Evolutionary conservation across 2,888 invertebrate species (phyloP).

Genomic region (Drosophila antonietae): DNA sequence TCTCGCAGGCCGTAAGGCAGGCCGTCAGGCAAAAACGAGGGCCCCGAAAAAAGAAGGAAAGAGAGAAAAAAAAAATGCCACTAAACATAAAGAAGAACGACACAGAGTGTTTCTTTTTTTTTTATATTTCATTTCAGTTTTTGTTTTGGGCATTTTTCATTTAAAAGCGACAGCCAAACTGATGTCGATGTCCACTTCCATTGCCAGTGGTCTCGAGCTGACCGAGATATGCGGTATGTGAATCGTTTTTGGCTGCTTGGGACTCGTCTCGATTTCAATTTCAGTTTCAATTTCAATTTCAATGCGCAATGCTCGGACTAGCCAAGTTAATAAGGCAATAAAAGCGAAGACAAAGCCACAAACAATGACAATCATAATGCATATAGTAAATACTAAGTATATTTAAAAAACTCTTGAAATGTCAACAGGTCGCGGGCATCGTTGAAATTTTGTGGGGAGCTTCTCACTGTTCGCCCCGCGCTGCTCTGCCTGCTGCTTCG

Average conservation of each 20-base stretch:
- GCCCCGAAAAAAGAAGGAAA: conserved; percentile 42
- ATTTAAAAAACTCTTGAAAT: conserved; percentile 55
- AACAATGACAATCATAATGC: conserved; percentile 65
- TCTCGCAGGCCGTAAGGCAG: conserved; percentile 37
- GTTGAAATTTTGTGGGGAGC: conserved; percentile 15
- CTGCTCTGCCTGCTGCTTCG: conserved; percentile 14
- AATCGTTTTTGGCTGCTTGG: conserved; percentile 58
- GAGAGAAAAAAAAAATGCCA: conserved; percentile 33
- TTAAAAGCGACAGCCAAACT: conserved; percentile 76
- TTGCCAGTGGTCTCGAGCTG: conserved; percentile 59
- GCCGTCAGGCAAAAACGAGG: conserved; percentile 54
- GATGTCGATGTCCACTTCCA: conserved; percentile 81
- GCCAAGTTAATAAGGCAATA: conserved; percentile 45
- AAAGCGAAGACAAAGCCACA: conserved; percentile 52
- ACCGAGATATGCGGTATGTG: conserved; percentile 67
- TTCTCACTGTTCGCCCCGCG: neutral
- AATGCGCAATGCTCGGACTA: conserved; percentile 55
- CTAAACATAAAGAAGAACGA: conserved; percentile 68
- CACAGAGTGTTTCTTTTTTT: conserved; percentile 69
- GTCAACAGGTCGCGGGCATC: conserved; percentile 55
- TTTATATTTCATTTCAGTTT: conserved; percentile 6
- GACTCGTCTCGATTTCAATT: conserved; percentile 69
- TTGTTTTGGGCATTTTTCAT: conserved; percentile 74
- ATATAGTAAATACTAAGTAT: conserved; percentile 14
- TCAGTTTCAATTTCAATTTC: conserved; percentile 50